Evolutionary conservation across 2,797 vertebrate species (phyloP).

Genomic region (Cyprinodon diabolis): DNA sequence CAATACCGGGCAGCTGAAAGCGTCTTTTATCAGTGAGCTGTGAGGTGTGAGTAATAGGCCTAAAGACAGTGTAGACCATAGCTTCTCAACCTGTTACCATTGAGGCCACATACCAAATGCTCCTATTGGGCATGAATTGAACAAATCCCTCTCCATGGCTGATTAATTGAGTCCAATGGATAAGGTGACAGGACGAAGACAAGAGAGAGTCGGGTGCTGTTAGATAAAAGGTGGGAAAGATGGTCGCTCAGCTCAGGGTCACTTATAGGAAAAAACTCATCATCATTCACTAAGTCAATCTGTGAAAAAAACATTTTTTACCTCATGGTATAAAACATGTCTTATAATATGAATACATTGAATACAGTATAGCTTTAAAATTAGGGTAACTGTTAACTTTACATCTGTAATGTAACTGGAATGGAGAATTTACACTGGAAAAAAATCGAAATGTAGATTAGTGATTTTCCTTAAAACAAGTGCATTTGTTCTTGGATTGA

Average conservation of each 20-base stretch:
- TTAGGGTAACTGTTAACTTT: not conserved
- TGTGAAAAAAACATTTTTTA: not conserved
- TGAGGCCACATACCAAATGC: constrained; percentile 74
- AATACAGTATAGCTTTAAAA: constrained; percentile 5
- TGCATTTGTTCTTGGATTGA: too few relatives aligned
- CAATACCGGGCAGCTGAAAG: constrained; percentile 73
- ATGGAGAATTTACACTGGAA: too few relatives aligned
- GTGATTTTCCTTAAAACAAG: too few relatives aligned
- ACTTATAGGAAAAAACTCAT: constrained; percentile 50
- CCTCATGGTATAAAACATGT: not conserved
- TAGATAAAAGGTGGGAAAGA: constrained; percentile 50
- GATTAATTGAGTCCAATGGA: constrained; percentile 78
- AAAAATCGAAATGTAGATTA: too few relatives aligned
- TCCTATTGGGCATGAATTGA: constrained; percentile 70
- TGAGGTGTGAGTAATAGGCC: constrained; percentile 83
- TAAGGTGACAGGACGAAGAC: constrained; percentile 59
- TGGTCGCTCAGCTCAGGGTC: constrained; percentile 57
- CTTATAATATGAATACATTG: not conserved
- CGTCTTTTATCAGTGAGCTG: constrained; percentile 74
- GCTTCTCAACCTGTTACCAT: constrained; percentile 77
- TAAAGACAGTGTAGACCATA: constrained; percentile 70
- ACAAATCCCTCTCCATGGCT: constrained; percentile 72
- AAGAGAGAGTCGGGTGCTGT: constrained; percentile 46
- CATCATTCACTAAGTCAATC: constrained; percentile 7
- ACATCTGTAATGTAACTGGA: too few relatives aligned